Percentiles rank a stretch among this genome's conserved stretches.
Evolutionary conservation across 2,797 vertebrate genomes (phyloP).

Genomic region (Cuniculus paca): DNA sequence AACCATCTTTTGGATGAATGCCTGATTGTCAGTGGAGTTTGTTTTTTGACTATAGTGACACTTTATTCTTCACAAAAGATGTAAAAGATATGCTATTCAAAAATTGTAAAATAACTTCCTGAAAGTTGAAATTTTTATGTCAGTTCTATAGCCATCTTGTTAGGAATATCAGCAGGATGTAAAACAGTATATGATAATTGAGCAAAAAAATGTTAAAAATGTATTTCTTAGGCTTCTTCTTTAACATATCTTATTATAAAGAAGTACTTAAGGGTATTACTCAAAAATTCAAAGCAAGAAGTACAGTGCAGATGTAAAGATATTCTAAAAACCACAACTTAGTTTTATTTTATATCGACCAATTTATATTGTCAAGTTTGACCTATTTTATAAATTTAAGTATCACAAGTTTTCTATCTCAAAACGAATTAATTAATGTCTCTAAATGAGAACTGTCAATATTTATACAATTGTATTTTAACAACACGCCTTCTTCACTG

Average conservation of each 20-base stretch:
- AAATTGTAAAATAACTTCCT: slow-evolving; percentile 51
- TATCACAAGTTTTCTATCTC: background rate
- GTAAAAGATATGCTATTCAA: background rate
- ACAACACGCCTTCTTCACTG: background rate
- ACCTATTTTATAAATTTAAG: background rate
- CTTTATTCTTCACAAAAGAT: background rate
- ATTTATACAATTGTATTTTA: background rate
- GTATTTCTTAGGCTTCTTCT: background rate
- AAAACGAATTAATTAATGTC: background rate
- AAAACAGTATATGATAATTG: background rate
- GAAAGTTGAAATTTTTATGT: slow-evolving; percentile 52
- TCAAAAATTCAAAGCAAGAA: background rate
- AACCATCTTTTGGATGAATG: background rate
- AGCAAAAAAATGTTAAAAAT: background rate
- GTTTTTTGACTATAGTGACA: background rate
- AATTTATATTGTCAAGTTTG: slow-evolving; percentile 15
- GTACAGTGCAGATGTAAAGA: background rate
- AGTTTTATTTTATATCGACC: background rate
- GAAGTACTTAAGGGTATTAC: background rate
- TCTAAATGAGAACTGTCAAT: background rate
- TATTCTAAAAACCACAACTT: background rate
- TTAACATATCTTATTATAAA: background rate
- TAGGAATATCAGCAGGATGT: background rate
- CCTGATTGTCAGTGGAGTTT: background rate
- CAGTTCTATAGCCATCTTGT: background rate